A percentile compares a stretch with the other conserved stretches of the same genome.
phyloP scores from a whole-genome alignment of 64 coral and sea anemone species.

The Porites lutea region DNA sequence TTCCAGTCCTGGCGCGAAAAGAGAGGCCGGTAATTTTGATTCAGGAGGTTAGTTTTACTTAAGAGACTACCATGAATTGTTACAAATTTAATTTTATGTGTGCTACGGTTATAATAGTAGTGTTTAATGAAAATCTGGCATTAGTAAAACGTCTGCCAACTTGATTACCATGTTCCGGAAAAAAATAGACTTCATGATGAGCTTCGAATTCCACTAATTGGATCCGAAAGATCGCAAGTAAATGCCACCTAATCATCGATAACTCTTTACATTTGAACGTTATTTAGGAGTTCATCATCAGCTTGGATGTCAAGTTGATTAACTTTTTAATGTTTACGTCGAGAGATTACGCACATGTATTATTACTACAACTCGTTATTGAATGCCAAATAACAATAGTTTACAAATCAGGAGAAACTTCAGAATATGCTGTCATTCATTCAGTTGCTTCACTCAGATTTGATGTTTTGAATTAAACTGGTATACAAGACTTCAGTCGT shows the following conservation, averaged over 20 bases:
- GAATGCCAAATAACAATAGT: no score
- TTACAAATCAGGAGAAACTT: no score
- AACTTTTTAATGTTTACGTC: background rate
- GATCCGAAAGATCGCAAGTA: no score
- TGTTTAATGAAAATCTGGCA: background rate
- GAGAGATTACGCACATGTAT: background rate
- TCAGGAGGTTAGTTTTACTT: slow-evolving; percentile 32
- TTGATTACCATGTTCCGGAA: background rate
- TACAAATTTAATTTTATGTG: background rate
- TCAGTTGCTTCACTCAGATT: no score
- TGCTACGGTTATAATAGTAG: background rate
- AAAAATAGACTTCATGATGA: background rate
- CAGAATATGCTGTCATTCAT: no score
- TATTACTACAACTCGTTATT: background rate
- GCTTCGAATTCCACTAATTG: no score
- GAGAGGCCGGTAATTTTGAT: slow-evolving; percentile 50
- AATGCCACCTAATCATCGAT: no score
- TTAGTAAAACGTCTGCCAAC: background rate
- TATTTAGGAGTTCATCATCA: no score
- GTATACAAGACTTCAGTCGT: no score
- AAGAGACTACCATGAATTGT: background rate
- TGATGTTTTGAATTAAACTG: no score
- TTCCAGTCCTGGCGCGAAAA: slow-evolving; percentile 32
- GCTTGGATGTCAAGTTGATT: background rate
- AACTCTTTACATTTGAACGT: no score